A percentile compares a stretch with the other conserved stretches of the same genome.
phyloP scores from a whole-genome alignment of 2,797 vertebrate genomes.

The Spatula clypeata region DNA sequence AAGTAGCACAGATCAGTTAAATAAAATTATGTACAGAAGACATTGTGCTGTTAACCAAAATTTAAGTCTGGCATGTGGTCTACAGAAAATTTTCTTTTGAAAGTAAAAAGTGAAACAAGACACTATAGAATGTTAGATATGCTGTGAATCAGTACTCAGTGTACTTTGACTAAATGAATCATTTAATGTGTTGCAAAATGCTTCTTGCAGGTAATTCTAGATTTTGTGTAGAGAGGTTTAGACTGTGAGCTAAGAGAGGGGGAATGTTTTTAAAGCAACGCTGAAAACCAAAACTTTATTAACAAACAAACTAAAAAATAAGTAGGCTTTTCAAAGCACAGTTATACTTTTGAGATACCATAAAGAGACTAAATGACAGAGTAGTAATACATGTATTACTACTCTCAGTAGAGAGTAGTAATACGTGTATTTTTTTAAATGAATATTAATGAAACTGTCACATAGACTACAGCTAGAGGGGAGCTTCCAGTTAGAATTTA shows the following conservation, averaged over 20 bases:
- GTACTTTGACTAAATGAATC: neutral
- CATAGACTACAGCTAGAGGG: neutral
- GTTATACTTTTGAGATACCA: neutral
- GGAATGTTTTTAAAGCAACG: neutral
- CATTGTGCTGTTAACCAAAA: neutral
- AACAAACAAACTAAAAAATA: neutral
- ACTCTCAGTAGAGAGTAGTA: too few species aligned
- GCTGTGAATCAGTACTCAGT: neutral
- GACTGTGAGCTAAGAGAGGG: fast-evolving
- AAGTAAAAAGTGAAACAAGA: neutral
- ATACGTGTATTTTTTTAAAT: neutral
- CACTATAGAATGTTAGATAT: neutral
- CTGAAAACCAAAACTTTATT: neutral
- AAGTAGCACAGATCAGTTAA: neutral
- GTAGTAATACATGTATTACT: neutral
- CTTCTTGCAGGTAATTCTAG: neutral
- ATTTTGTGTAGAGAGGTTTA: neutral
- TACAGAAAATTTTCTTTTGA: neutral
- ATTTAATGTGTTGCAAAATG: neutral
- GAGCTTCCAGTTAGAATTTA: too few species aligned
- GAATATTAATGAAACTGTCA: neutral
- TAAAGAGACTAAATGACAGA: neutral
- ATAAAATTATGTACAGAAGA: neutral
- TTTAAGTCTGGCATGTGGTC: neutral
- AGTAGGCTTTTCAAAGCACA: neutral